Evolutionary conservation across 2,797 vertebrate species (phyloP).

Genomic region (Ctenochaetus hawaiiensis): DNA sequence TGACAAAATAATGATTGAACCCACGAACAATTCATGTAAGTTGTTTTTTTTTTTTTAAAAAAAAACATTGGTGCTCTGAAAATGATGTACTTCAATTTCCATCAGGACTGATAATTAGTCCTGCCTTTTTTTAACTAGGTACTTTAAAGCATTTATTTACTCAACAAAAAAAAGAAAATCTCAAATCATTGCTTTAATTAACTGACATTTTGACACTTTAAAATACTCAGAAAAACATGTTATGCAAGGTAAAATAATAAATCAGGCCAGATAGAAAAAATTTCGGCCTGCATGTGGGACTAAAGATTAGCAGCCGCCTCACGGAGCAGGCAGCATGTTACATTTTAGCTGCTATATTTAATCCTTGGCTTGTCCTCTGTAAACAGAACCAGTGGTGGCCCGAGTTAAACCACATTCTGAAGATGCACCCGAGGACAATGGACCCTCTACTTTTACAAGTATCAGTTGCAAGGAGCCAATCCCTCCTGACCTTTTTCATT

Average conservation of each 20-base stretch:
- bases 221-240: neutral
- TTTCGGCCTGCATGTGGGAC: neutral
- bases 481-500: conserved; percentile 36
- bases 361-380: conserved; percentile 39
- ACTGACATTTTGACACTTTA: neutral
- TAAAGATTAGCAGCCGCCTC: conserved; percentile 20
- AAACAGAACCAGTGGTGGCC: conserved; percentile 19
- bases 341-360: conserved; percentile 53
- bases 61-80: neutral
- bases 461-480: conserved; percentile 57
- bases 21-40: neutral
- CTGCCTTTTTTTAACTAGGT: neutral
- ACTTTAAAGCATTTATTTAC: neutral
- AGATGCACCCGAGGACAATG: conserved; percentile 55
- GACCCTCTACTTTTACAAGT: conserved; percentile 31
- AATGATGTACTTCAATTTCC: neutral
- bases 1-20: neutral
- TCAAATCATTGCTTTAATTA: neutral
- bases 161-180: neutral
- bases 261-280: conserved; percentile 5
- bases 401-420: conserved; percentile 45
- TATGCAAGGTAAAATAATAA: neutral
- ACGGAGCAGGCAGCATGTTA: conserved; percentile 38
- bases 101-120: too few relatives aligned
- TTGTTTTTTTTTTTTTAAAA: neutral